Evolutionary conservation across 2,797 vertebrate species (phyloP), one percentile per base, ranked within the genome.

Genomic region (Tokudaia muenninki): DNA sequence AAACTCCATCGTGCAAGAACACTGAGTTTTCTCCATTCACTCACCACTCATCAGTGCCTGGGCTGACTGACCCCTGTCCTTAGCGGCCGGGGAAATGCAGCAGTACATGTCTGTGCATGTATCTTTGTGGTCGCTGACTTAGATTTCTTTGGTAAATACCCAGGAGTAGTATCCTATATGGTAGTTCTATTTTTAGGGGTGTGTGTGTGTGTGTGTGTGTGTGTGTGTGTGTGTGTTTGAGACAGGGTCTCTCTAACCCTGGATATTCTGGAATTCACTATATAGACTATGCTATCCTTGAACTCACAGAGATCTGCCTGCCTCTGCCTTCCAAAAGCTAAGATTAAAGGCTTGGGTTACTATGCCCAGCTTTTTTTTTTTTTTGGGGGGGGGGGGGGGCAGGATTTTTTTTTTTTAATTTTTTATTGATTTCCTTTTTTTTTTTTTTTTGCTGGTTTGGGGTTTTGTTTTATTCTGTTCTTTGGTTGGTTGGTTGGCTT

Each of bases 321-420:
- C 59, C 4, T 83, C 37, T 83, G 37, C 81, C 31, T 83, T 37
- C 81, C 17, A 59, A 83, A n/a, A 5, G 37, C 57, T 63, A 63
- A 41, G 26, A 44, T 63, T 19, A 31, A 83, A 83, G 81, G 57
- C 1, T 11, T 63, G 37, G 57, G 26, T 29, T 24, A 63, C 37
- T 16, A 44, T 44, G 14, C 4, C 3, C 37, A 44, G 57, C 13
- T 41, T 82, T 82, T 16, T n/a, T n/a, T n/a, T n/a, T n/a, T n/a
- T n/a, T n/a, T n/a, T n/a, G n/a, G 12, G 65, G 34, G 6, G n/a
- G 13, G 8, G 13, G 13, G n/a, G n/a, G 17, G 2, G 26, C 2
- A 5, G 12, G 4, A 14, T 31, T 8, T 8, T 72, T 17, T 72
- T 37, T n/a, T n/a, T 65, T 61, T 59, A 22, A 65, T 52, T 52